phyloP scores from a whole-genome alignment of 2,113 vertebrate genomes.

The Notarius lentiginosus region DNA sequence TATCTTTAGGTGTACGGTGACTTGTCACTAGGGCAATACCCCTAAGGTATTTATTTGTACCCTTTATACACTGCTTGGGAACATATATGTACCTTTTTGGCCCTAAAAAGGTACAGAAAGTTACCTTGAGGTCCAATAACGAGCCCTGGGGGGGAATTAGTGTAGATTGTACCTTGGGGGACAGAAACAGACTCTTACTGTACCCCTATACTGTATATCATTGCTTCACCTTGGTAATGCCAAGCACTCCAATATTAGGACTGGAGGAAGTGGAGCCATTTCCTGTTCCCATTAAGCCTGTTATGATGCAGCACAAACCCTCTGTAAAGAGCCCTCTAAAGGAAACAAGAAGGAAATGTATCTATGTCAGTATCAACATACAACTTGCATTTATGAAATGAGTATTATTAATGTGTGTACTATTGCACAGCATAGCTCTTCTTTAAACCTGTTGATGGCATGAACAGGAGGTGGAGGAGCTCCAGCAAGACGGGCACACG shows the following conservation, averaged over 20 bases:
- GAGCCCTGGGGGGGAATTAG: no score
- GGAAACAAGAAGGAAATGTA: not conserved
- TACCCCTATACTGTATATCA: not conserved
- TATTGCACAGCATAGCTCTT: not conserved
- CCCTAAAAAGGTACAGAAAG: no score
- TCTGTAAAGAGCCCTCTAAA: constrained; percentile 95
- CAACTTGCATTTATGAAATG: not conserved
- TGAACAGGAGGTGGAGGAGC: constrained; percentile 88
- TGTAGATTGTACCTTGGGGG: no score
- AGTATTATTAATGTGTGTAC: not conserved
- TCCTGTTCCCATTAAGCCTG: constrained; percentile 92
- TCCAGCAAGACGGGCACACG: constrained; percentile 90
- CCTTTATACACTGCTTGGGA: no score
- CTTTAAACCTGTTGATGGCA: constrained; percentile 89
- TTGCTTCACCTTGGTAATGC: constrained; percentile 90
- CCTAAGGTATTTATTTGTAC: no score
- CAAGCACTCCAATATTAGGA: constrained; percentile 94
- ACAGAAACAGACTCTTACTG: no score
- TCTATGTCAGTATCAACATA: not conserved
- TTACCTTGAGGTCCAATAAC: no score
- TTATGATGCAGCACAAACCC: constrained; percentile 90
- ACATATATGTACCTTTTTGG: no score
- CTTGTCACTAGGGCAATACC: no score
- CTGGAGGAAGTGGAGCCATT: constrained; percentile 98
- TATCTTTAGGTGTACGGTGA: no score